phyloP scores from a whole-genome alignment of 2,888 invertebrate genomes.

The Temnothorax ravouxi region DNA sequence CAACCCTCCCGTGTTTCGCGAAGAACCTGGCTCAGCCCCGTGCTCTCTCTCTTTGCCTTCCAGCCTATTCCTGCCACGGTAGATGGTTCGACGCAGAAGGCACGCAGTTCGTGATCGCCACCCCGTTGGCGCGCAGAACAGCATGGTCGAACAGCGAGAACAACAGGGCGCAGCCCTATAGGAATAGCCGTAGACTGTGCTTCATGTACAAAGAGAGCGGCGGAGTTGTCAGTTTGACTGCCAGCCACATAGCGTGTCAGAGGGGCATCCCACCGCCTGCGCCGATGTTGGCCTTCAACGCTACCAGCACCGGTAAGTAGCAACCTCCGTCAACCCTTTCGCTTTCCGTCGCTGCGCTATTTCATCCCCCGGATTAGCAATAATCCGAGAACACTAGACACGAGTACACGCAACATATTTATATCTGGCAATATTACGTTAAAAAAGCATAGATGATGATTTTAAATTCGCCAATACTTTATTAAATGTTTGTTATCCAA shows the following conservation, averaged over 20 bases:
- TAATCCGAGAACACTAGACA: background rate
- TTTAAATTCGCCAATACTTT: background rate
- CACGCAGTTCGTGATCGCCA: slow-evolving; percentile 94
- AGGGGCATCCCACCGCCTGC: slow-evolving; percentile 83
- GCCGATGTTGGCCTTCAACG: slow-evolving; percentile 90
- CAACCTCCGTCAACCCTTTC: slow-evolving; percentile 48
- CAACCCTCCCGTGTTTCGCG: slow-evolving; percentile 37
- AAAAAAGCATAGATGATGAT: background rate
- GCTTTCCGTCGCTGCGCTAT: slow-evolving; percentile 15
- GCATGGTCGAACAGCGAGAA: slow-evolving; percentile 78
- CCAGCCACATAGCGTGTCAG: slow-evolving; percentile 85
- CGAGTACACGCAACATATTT: background rate
- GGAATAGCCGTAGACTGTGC: slow-evolving; percentile 89
- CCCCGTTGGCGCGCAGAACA: slow-evolving; percentile 89
- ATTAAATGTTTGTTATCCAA: background rate
- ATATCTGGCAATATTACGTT: background rate
- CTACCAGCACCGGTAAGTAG: slow-evolving; percentile 90
- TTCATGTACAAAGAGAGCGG: slow-evolving; percentile 91
- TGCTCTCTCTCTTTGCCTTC: slow-evolving; percentile 72
- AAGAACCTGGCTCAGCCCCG: slow-evolving; percentile 36
- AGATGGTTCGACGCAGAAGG: slow-evolving; percentile 93
- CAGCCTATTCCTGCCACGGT: slow-evolving; percentile 96
- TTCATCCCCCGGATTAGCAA: slow-evolving; percentile 20
- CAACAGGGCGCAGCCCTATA: slow-evolving; percentile 84
- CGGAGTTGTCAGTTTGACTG: slow-evolving; percentile 85